Conservation (phyloP, 2,888 invertebrate species). For the Rotaria socialis region DNA sequence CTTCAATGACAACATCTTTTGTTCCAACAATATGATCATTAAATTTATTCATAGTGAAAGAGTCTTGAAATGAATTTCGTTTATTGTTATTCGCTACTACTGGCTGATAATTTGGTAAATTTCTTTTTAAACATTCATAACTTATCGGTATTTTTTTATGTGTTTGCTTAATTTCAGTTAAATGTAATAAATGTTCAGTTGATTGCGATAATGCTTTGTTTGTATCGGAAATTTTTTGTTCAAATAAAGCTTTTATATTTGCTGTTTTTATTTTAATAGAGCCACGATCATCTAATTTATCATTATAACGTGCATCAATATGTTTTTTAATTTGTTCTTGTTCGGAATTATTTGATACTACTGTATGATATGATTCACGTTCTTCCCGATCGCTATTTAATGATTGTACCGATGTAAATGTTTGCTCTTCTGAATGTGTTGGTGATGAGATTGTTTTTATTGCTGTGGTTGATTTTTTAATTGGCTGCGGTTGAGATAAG, state of each 20-base stretch:
- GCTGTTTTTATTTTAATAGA: constrained; percentile 17
- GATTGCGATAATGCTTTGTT: not conserved
- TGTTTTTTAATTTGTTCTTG: not conserved
- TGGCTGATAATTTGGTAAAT: not conserved
- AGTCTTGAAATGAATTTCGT: not conserved
- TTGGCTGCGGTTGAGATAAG: not conserved
- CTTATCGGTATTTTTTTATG: not conserved
- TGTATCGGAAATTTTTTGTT: constrained; percentile 7
- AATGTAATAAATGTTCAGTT: not conserved
- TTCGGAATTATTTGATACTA: not conserved
- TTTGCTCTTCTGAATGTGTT: not conserved
- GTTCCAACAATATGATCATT: not conserved
- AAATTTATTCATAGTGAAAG: not conserved
- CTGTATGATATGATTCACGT: constrained; percentile 28
- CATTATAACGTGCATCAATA: constrained; percentile 36
- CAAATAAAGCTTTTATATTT: constrained; percentile 32
- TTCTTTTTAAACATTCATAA: constrained; percentile 23
- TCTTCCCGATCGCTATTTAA: not conserved
- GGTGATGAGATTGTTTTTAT: not conserved
- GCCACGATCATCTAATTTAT: constrained; percentile 14
- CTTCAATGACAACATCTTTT: constrained; percentile 33
- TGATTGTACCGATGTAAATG: not conserved
- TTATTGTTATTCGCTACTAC: not conserved
- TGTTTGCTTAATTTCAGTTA: not conserved
- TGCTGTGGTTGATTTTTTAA: not conserved